These are phyloP conservation scores for Diachasma alloeum DNA, from an alignment of 1,140 invertebrate genomes.

Conservation along the genomic window DNA sequence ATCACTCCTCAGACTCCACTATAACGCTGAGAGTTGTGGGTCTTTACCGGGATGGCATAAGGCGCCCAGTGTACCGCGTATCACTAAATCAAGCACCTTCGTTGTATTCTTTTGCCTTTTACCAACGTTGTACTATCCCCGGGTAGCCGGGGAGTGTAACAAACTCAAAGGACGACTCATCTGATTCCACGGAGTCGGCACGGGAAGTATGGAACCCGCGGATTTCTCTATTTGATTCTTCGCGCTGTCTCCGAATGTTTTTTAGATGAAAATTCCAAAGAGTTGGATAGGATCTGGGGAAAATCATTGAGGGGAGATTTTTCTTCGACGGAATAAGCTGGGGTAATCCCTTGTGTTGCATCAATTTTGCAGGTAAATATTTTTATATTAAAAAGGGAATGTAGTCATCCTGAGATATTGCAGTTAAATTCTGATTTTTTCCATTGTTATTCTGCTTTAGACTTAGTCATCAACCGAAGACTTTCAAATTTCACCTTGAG, in stretches of 20 bases:
- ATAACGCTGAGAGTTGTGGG: background rate
- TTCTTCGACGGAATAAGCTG: background rate
- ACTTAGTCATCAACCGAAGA: too few relatives aligned
- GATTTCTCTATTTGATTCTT: too few relatives aligned
- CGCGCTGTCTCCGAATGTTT: too few relatives aligned
- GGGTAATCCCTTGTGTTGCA: too few relatives aligned
- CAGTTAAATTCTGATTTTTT: too few relatives aligned
- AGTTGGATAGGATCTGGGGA: background rate
- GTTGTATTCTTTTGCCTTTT: background rate
- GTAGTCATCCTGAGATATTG: too few relatives aligned
- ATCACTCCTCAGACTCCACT: conserved; percentile 43
- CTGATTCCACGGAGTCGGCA: background rate
- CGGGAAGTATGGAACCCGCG: background rate
- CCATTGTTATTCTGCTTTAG: too few relatives aligned
- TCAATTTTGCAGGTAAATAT: too few relatives aligned
- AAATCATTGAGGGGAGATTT: background rate
- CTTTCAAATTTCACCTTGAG: too few relatives aligned
- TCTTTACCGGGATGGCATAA: conserved; percentile 31
- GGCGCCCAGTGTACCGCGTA: conserved; percentile 24
- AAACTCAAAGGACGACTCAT: background rate
- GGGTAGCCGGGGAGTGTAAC: background rate
- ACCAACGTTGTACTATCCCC: background rate
- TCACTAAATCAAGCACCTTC: conserved; percentile 33
- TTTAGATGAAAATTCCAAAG: too few relatives aligned
- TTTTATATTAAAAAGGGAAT: too few relatives aligned